Evolutionary conservation across 2,888 invertebrate genomes (phyloP), one percentile per base, ranked within the genome.

Genomic region (Nesidiocoris tenuis): DNA sequence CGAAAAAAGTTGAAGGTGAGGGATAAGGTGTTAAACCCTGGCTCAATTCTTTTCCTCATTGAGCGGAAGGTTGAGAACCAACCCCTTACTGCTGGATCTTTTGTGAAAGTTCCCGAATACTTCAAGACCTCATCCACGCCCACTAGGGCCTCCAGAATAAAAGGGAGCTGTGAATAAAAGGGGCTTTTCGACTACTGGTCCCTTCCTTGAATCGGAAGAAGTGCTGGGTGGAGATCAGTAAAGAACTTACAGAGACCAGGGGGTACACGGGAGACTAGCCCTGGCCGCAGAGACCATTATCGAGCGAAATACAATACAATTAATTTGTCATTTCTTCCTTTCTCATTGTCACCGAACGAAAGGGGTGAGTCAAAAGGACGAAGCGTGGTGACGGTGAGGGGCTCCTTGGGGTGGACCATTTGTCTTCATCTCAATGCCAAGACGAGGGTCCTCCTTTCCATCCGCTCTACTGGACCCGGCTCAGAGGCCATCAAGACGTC

Each of bases 281-380:
- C 39, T 7, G 39, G 7, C 22, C 66, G 19, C 18, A 12, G 5
- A 39, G 59, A 64, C 74, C 74, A 74, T 74, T 74, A 74, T 74
- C 74, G 74, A 74, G 66, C 61, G 74, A 74, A 74, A 74, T 74
- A 74, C 74, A 74, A 74, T 74, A 74, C 74, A 74, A 74, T 74
- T 74, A 74, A 74, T 74, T 74, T 74, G 74, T 74, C 74, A 74
- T 74, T 74, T 74, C 66, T 57, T 66, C 66, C 55, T 12, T 66
- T 54, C 66, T 70, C 70, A 70, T 70, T 70, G 70, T 70, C 70
- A 24, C 61, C 59, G 39, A 68, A n/a, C n/a, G n/a, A 59, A 59
- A 19, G 39, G 39, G 39, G 39, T 39, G 39, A 39, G 12, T 39
- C 12, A 12, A 12, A 39, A 3, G 39, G 39, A 39, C 3, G 39